phyloP scores from a whole-genome alignment of 2,888 invertebrate genomes.

The Parapristionchus giblindavisi region DNA sequence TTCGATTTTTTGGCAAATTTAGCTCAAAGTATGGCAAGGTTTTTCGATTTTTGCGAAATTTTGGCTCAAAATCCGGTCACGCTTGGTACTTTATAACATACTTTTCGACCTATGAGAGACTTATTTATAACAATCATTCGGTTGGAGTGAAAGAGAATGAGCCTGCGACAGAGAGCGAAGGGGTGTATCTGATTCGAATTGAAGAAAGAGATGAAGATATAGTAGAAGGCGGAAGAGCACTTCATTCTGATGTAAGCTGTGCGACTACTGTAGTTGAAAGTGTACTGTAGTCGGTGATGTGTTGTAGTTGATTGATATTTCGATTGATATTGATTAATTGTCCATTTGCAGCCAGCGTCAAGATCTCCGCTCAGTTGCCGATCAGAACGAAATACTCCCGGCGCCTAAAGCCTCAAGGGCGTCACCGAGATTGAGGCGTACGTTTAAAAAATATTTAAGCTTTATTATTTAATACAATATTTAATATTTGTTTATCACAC shows the following conservation, averaged over 20 bases:
- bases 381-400: constrained; percentile 77
- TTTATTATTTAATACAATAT: too few species aligned
- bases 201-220: constrained; percentile 55
- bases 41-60: too few species aligned
- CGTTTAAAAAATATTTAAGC: too few species aligned
- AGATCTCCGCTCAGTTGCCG: constrained; percentile 59
- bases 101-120: too few species aligned
- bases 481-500: too few species aligned
- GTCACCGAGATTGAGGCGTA: constrained; percentile 96
- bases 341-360: constrained; percentile 45
- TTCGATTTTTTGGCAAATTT: neutral
- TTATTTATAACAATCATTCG: constrained; percentile 28
- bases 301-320: neutral
- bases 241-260: constrained; percentile 19
- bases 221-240: constrained; percentile 42
- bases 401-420: constrained; percentile 91
- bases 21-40: too few species aligned
- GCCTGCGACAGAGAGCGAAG: constrained; percentile 44
- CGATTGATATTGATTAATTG: neutral
- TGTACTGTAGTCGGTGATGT: neutral
- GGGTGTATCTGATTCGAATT: constrained; percentile 51
- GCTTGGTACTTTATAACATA: too few species aligned
- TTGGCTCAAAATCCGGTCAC: too few species aligned
- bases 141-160: constrained; percentile 57
- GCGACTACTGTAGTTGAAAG: neutral